phyloP scores from a whole-genome alignment of 2,888 invertebrate genomes.

The Erebia aethiops region DNA sequence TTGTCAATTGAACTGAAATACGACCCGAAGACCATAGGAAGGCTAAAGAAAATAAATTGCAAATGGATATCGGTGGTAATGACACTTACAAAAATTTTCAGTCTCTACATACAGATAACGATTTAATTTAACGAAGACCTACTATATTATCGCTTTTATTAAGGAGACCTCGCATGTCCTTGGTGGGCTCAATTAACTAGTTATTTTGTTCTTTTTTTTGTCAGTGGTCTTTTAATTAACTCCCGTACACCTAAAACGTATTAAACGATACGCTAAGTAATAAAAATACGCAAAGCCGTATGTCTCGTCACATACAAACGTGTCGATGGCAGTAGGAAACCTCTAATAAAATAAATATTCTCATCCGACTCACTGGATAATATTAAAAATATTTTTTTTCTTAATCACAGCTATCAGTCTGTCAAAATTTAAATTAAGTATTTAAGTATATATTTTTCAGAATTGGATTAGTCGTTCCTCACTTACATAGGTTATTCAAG shows the following conservation, averaged over 20 bases:
- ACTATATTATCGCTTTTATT: slow-evolving; percentile 24
- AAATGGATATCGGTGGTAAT: slow-evolving; percentile 80
- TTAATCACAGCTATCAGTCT: slow-evolving; percentile 84
- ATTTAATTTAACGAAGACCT: slow-evolving; percentile 56
- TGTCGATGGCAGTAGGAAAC: slow-evolving; percentile 78
- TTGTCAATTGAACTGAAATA: not conserved
- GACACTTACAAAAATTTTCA: slow-evolving; percentile 60
- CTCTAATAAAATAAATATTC: slow-evolving; percentile 81
- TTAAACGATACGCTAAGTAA: slow-evolving; percentile 62
- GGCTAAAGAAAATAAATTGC: slow-evolving; percentile 57
- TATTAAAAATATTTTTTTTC: slow-evolving; percentile 80
- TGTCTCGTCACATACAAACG: slow-evolving; percentile 67
- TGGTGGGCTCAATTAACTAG: slow-evolving; percentile 65
- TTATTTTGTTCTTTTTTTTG: slow-evolving; percentile 52
- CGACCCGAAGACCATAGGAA: slow-evolving; percentile 39
- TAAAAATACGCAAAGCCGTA: slow-evolving; percentile 70
- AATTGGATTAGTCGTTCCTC: slow-evolving; percentile 79
- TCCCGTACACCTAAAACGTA: slow-evolving; percentile 45
- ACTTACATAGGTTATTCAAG: slow-evolving; percentile 77
- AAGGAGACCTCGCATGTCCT: slow-evolving; percentile 35
- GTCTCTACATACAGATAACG: slow-evolving; percentile 60
- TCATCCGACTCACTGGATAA: slow-evolving; percentile 82
- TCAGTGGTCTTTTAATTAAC: slow-evolving; percentile 13
- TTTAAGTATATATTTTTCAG: slow-evolving; percentile 65
- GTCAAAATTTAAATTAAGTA: slow-evolving; percentile 84